phyloP scores from a whole-genome alignment of 2,113 vertebrate genomes.

The Corydoras maculifer region DNA sequence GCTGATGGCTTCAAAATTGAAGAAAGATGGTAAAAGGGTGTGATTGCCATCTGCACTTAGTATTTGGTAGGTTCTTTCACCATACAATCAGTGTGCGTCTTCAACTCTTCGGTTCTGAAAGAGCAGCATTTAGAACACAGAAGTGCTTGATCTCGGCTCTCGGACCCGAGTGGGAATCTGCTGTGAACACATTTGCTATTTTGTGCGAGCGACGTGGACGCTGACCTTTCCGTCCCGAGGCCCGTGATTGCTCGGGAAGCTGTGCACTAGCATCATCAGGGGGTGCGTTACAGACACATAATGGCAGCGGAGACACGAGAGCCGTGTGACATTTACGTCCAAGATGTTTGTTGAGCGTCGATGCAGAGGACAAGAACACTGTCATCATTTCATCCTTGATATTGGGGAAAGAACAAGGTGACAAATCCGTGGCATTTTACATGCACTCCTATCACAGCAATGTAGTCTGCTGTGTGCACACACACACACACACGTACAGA shows the following conservation, averaged over 20 bases:
- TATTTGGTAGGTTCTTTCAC: too few relatives aligned
- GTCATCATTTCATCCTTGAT: slow-evolving; percentile 1
- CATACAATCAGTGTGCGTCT: too few relatives aligned
- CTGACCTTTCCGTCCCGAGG: slow-evolving; percentile 22
- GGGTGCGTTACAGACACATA: slow-evolving; percentile 23
- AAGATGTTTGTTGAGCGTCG: slow-evolving; percentile 25
- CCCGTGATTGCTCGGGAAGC: slow-evolving; percentile 18
- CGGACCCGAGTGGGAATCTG: neutral
- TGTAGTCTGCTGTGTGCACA: neutral
- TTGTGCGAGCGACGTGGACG: neutral
- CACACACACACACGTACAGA: slow-evolving; percentile 22
- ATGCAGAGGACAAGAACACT: neutral
- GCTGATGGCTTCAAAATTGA: too few relatives aligned
- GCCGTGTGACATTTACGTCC: slow-evolving; percentile 30
- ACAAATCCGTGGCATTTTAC: slow-evolving; percentile 12
- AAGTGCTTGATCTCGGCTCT: too few relatives aligned
- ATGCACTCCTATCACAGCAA: neutral
- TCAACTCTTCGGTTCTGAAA: too few relatives aligned
- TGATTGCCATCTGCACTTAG: too few relatives aligned
- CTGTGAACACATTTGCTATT: neutral
- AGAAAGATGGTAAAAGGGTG: too few relatives aligned
- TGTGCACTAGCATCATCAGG: slow-evolving; percentile 25
- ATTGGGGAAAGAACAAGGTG: neutral
- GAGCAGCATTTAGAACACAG: too few relatives aligned
- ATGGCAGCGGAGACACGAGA: slow-evolving; percentile 4